Base-by-base conservation (phyloP, 2,797 vertebrate species). In the Characodon lateralis region DNA sequence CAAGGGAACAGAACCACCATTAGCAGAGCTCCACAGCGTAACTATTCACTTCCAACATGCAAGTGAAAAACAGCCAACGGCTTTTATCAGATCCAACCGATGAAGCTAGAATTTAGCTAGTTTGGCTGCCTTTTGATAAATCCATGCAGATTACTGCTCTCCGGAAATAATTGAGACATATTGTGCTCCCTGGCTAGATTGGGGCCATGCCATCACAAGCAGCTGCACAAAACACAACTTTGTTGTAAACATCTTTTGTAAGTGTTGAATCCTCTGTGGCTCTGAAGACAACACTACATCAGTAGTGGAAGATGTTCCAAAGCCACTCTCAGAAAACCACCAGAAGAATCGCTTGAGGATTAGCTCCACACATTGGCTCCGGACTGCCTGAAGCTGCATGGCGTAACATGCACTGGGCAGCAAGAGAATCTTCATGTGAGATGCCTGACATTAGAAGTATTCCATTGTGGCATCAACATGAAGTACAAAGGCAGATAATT, bases 121-220 rank as follows among this genome's bases (percentile, higher is more conserved):
- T 28, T 53, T 69, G 65, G 56, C 55, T 31, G 2, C 41, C 26
- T 71, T 77, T 71, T 78, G 28, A 88, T 81, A 79, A 74, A 72
- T 18, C 65, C 68, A 77, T 71, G 24, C 68, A 55, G 61, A 73
- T 18, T 31, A 69, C 7, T 56, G 73, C 59, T 77, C 39, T 28
- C 55, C 73, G 43, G 35, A 72, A 72, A 59, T 35, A 65, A 50
- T 72, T 18, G 39, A 56, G 35, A 43, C 7, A 83, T 53, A 81
- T 1, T 59, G 71, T 0, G 26, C 70, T 76, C 22, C 50, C 68
- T 53, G 35, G 61, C 13, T n/a, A 78, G 72, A 79, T 71, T 74
- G 55, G 51, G 20, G 41, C 35, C 31, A 66, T 2, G 0, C 16
- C 59, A 72, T 53, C 51, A 61, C n/a, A 68, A 65, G 24, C 31